Evolutionary conservation across 1,140 invertebrate species (phyloP), one percentile per base, ranked within the genome.

Genomic region (Euglossa dilemma): DNA sequence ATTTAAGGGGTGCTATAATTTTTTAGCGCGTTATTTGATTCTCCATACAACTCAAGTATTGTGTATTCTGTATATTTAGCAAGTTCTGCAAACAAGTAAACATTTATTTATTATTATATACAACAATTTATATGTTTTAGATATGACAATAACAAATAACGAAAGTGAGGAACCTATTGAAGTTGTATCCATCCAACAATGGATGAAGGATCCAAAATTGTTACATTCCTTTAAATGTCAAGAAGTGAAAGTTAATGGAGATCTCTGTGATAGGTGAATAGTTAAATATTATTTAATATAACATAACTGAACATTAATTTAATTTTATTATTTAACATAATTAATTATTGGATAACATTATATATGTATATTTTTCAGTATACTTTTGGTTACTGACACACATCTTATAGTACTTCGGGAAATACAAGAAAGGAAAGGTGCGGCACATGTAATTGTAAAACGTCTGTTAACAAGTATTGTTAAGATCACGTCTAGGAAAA

Each of bases 401-500:
- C 97, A 99, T 93, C 95, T 99, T 82, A 97, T 98, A 87, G 97
- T 99, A 66, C 93, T 99, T 57, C 95, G 98, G 61, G 97, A 98
- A 92, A 95, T 98, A 74, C 95, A 96, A 50, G 96, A 96, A 78
- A 96, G 96, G 80, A 96, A 95, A 95, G 96, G 97, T 11, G 96
- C 96, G 88, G 98, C 97, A 0, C 97, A 97, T 91, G 96, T 99
- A 6, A 97, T 98, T 85, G 97, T 98, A 0, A 96, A 97, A 85
- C 95, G 98, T 56, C 97, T 97, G 2, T 95, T 99, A 69, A 97
- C 97, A 20, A 97, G 97, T 59, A 98, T 99, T 88, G 97, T 99
- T 20, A 99, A 98, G 95, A 99, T 99, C 81, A 99, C 98, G 2
- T 98, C 98, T 16, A 98, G 98, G 92, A 98, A 99, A 92, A 96